Evolutionary conservation across 2,797 vertebrate species (phyloP).

Genomic region (Sebastes nivosus): DNA sequence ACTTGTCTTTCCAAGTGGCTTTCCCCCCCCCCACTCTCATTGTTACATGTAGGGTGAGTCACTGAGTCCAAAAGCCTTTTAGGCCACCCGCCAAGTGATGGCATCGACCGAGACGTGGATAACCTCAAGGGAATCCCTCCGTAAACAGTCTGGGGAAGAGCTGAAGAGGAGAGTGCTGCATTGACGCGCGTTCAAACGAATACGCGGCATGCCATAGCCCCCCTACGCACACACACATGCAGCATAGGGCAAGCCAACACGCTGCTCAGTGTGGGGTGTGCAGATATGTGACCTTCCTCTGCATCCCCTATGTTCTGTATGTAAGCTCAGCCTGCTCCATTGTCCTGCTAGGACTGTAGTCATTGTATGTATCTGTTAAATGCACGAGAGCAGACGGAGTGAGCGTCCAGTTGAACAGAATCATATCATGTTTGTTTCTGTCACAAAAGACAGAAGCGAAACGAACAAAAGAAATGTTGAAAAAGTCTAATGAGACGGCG

Average conservation of each 20-base stretch:
- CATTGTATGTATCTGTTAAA: conserved; percentile 3
- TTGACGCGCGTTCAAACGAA: conserved; percentile 59
- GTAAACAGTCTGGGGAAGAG: conserved; percentile 47
- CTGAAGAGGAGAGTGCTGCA: conserved; percentile 57
- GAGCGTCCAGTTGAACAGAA: neutral
- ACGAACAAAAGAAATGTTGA: neutral
- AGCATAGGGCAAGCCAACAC: conserved; percentile 59
- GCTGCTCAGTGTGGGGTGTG: conserved; percentile 51
- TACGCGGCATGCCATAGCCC: conserved; percentile 65
- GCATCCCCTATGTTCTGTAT: conserved; percentile 25
- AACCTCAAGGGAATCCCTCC: conserved; percentile 72
- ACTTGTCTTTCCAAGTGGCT: conserved; percentile 43
- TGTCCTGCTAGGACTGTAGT: conserved; percentile 29
- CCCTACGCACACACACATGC: conserved; percentile 51
- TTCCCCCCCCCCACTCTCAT: conserved; percentile 32
- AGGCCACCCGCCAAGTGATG: conserved; percentile 62
- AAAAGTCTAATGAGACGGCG: neutral
- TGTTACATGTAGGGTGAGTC: conserved; percentile 63
- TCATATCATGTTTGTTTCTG: neutral
- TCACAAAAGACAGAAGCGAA: neutral
- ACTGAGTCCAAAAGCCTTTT: conserved; percentile 53
- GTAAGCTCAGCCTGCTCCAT: conserved; percentile 31
- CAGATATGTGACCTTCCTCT: conserved; percentile 70
- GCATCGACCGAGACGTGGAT: conserved; percentile 34
- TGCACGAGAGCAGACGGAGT: neutral